Base-by-base conservation (phyloP, 2,888 invertebrate species). In the Drosophila neutralis region DNA sequence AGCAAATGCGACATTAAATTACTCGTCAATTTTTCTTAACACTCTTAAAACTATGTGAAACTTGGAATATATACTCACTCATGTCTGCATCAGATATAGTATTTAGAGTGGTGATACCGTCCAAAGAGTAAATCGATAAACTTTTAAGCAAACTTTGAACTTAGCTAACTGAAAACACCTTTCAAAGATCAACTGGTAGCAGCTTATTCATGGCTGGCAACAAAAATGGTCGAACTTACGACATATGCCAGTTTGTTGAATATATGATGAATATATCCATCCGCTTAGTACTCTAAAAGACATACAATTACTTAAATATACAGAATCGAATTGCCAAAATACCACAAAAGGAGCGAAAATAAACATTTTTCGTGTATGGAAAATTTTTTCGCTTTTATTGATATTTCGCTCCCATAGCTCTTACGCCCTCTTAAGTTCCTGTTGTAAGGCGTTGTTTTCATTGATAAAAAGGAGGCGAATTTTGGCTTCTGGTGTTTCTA, bases 311-410 rank as follows among this genome's bases (percentile, higher is more conserved):
- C 33, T 45, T 29, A 57, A 31, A 42, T 60, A 21, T 57, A 59
- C 21, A 13, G 63, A 73, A 65, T 68, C 64, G 68, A 68, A 62
- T 73, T 64, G 58, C 33, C 63, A 60, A 52, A 54, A 40, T 49
- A 36, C 15, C 33, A 57, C 36, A 48, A 38, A 52, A 57, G 40
- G 18, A 38, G 42, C 11, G 31, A 60, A 49, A 65, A 35, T 53
- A 52, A 65, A 48, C 35, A 53, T 21, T 64, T 76, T 63, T 52
- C 40, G 48, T 65, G 61, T 48, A 58, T n/a, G 10, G 68, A 54
- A 62, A 69, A 75, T 76, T 76, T 65, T 68, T 35, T 38, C 31
- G n/a, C n/a, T 65, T 63, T 54, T 72, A 68, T 74, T 76, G 69
- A 69, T 69, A 70, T 80, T 76, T 66, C 27, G 31, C 42, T 58